Evolutionary conservation across 2,113 vertebrate species (phyloP).

Genomic region (Tupaia tana): DNA sequence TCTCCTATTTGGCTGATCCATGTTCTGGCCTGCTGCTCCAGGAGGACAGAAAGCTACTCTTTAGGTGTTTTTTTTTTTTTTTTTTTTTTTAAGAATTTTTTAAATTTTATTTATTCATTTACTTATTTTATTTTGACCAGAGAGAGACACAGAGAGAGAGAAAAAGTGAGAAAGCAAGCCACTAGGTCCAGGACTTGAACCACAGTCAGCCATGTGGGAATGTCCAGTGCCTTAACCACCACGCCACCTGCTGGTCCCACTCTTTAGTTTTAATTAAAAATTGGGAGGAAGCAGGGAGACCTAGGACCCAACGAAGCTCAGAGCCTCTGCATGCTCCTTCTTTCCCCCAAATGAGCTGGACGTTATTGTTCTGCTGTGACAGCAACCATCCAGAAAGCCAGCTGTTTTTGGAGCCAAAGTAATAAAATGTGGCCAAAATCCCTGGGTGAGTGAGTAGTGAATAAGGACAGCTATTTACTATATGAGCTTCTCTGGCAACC

Average conservation of each 20-base stretch:
- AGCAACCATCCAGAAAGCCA: conserved; percentile 44
- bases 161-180: too few relatives aligned
- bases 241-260: too few relatives aligned
- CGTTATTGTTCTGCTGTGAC: neutral
- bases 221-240: too few relatives aligned
- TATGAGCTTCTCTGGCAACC: neutral
- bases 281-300: neutral
- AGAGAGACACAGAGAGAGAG: too few relatives aligned
- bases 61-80: too few relatives aligned
- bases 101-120: too few relatives aligned
- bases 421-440: conserved; percentile 57
- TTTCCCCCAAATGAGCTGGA: neutral
- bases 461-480: conserved; percentile 24
- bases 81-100: too few relatives aligned
- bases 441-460: neutral
- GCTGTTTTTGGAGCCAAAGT: conserved; percentile 48
- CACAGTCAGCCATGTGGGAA: too few relatives aligned
- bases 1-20: neutral
- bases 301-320: neutral
- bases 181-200: too few relatives aligned
- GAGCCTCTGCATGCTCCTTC: neutral
- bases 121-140: too few relatives aligned
- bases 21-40: conserved; percentile 6
- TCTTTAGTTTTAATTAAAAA: too few relatives aligned
- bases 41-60: neutral